A percentile compares a stretch with the other conserved stretches of the same genome.
Conservation (phyloP, 2,113 vertebrate species). For the Pontoporia blainvillei region DNA sequence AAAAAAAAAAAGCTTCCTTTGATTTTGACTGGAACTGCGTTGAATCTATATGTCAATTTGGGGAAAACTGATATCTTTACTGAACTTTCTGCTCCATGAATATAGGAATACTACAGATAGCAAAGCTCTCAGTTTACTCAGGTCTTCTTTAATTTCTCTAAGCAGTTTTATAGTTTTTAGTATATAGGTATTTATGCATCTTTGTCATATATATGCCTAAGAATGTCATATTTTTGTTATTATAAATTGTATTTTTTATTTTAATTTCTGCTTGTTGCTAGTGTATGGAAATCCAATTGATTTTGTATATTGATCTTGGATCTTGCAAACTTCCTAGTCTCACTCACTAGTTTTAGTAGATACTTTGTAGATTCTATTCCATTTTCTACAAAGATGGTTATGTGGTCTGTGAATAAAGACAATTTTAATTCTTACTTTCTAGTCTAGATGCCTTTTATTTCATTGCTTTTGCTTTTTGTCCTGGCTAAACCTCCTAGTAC, state of each 20-base stretch:
- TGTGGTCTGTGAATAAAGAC: neutral
- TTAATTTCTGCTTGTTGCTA: neutral
- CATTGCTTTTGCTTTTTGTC: neutral
- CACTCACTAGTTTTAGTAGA: neutral
- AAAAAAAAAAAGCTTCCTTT: neutral
- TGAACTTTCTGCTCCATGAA: neutral
- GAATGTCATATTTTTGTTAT: neutral
- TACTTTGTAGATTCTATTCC: neutral
- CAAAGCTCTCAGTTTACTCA: neutral
- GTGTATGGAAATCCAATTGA: neutral
- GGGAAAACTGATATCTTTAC: neutral
- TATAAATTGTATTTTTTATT: neutral
- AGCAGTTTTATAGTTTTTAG: neutral
- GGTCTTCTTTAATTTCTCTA: neutral
- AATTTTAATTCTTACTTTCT: slow-evolving; percentile 22
- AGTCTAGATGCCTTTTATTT: neutral
- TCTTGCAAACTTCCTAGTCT: neutral
- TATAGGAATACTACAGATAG: neutral
- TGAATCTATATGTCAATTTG: neutral
- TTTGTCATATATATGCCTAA: neutral
- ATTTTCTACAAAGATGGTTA: neutral
- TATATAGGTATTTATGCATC: neutral
- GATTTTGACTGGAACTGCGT: neutral
- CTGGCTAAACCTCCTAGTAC: neutral
- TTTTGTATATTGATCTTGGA: neutral